Evolutionary conservation across 2,888 invertebrate species (phyloP).

Genomic region (Noctuana brunneofusca): DNA sequence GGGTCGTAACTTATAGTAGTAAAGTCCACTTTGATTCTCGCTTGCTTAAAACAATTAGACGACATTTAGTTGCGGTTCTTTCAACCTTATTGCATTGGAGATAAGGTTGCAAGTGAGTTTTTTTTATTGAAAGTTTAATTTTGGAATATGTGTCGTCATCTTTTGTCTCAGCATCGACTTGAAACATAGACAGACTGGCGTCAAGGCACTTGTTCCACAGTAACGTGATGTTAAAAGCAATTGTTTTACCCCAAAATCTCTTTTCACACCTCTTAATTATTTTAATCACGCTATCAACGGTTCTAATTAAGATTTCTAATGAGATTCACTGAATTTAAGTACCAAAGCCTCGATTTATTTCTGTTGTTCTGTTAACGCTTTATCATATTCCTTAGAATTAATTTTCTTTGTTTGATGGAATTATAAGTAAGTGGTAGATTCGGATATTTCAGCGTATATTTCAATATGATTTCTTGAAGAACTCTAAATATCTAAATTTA

Average conservation of each 20-base stretch:
- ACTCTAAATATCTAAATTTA: no score
- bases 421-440: no score
- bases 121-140: conserved; percentile 30
- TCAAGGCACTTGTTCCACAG: conserved; percentile 39
- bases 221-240: conserved; percentile 19
- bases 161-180: conserved; percentile 66
- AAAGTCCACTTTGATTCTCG: conserved; percentile 48
- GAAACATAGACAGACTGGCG: conserved; percentile 65
- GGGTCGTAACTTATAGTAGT: conserved; percentile 39
- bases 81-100: not conserved
- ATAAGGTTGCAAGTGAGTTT: conserved; percentile 43
- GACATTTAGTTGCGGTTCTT: conserved; percentile 24
- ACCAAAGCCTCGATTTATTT: not conserved
- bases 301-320: conserved; percentile 4
- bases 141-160: conserved; percentile 43
- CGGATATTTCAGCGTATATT: no score
- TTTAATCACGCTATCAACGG: conserved; percentile 18
- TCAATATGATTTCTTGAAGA: no score
- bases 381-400: not conserved
- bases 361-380: conserved; percentile 4
- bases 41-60: conserved; percentile 36
- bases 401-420: no score
- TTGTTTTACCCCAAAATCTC: conserved; percentile 15
- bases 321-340: not conserved
- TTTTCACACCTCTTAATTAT: conserved; percentile 21